Percentiles rank a stretch among this genome's conserved stretches.
These are phyloP conservation scores for Sycophaga agraensis DNA, from an alignment of 1,140 invertebrate species.

Conservation along the genomic window DNA sequence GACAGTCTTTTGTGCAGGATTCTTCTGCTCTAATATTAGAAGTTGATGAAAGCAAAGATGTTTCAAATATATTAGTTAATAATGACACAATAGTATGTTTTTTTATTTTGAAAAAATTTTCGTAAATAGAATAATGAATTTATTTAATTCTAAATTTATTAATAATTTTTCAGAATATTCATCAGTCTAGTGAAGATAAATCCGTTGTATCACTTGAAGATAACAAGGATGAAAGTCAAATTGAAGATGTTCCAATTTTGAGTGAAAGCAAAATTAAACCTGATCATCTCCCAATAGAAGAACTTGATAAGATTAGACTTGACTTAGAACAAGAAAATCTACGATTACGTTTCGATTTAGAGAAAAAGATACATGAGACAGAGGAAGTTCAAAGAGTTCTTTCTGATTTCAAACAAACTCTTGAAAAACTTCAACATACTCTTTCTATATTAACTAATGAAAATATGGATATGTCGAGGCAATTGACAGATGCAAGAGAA, in stretches of 20 bases:
- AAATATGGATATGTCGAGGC: slow-evolving; percentile 42
- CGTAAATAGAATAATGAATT: background rate
- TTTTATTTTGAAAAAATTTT: background rate
- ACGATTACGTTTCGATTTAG: slow-evolving; percentile 35
- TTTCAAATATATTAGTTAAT: slow-evolving; percentile 1
- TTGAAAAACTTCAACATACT: slow-evolving; percentile 42
- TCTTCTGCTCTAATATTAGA: background rate
- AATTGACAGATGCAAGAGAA: slow-evolving; percentile 37
- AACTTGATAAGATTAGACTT: slow-evolving; percentile 32
- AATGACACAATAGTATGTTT: slow-evolving; percentile 13
- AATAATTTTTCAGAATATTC: slow-evolving; percentile 5
- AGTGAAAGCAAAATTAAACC: background rate
- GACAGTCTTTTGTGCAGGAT: slow-evolving; percentile 18
- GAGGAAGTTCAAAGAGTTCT: slow-evolving; percentile 44
- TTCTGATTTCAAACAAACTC: slow-evolving; percentile 39
- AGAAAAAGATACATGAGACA: slow-evolving; percentile 39
- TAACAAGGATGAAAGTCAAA: background rate
- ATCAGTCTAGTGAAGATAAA: background rate
- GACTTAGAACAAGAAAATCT: slow-evolving; percentile 40
- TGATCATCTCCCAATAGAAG: slow-evolving; percentile 6
- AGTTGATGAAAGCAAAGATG: slow-evolving; percentile 11
- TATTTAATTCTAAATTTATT: background rate
- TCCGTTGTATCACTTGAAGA: slow-evolving; percentile 4
- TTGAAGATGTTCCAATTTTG: background rate
- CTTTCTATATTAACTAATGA: slow-evolving; percentile 43